Percentiles rank a stretch among this genome's conserved stretches.
Evolutionary conservation across 1,140 invertebrate species (phyloP).

Genomic region (Drosophila simulans): DNA sequence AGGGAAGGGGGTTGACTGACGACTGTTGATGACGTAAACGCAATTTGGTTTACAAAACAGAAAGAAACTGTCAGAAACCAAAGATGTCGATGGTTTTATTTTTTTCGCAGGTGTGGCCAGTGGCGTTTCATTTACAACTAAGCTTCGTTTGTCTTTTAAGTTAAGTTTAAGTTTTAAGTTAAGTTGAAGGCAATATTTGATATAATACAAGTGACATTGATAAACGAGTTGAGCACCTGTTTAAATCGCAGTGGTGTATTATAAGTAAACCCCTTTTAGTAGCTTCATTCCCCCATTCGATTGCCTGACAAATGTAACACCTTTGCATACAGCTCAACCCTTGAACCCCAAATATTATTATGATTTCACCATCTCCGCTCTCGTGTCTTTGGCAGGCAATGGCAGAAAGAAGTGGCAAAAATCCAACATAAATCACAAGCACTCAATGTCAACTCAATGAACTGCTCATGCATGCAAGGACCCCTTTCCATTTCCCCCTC

Average conservation of each 20-base stretch:
- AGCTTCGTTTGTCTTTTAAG: too few relatives aligned
- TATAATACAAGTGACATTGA: constrained; percentile 1
- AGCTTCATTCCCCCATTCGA: neutral
- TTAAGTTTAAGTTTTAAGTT: too few relatives aligned
- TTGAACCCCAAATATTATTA: neutral
- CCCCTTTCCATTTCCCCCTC: constrained; percentile 2
- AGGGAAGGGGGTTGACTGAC: constrained; percentile 9
- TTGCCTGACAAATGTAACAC: constrained; percentile 30
- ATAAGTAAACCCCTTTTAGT: neutral
- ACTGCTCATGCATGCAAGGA: constrained; percentile 65
- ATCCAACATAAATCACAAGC: constrained; percentile 76
- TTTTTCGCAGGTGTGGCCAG: constrained; percentile 1
- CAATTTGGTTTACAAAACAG: constrained; percentile 45
- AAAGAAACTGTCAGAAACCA: constrained; percentile 8
- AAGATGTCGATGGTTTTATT: constrained; percentile 22
- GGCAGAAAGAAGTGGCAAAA: constrained; percentile 32
- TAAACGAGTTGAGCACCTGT: neutral
- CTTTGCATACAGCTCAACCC: constrained; percentile 23
- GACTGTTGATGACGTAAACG: constrained; percentile 49
- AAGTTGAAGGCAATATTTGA: neutral
- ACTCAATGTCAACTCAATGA: constrained; percentile 83
- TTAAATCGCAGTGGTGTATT: neutral
- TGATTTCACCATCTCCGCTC: neutral
- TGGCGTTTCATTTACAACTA: neutral
- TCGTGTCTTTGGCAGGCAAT: constrained; percentile 30